Base-by-base conservation (phyloP, 2,888 invertebrate species). In the Zygothrica quintamaculata region DNA sequence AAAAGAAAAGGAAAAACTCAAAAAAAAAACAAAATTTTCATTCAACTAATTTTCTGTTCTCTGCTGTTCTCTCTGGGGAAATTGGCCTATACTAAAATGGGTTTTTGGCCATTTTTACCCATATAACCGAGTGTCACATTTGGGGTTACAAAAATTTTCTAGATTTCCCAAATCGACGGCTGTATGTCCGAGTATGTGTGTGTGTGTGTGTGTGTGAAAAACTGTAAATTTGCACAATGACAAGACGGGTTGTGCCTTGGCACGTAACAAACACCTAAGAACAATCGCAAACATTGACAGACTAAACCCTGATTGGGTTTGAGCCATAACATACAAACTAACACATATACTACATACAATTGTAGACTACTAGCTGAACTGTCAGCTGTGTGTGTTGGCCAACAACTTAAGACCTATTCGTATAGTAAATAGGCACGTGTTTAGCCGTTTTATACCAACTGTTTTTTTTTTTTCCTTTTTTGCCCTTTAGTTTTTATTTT, bases 171-270 rank as follows among this genome's bases (percentile, higher is more conserved):
- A 73, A 82, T 51, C 81, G 18, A 22, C 2, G 81, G 29, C 60
- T 58, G 53, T n/a, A n/a, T n/a, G n/a, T n/a, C n/a, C n/a, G n/a
- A n/a, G n/a, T n/a, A n/a, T n/a, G n/a, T n/a, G n/a, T n/a, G 50
- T 6, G 8, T 8, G 26, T 26, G 8, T 26, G 26, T 4, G 26
- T 42, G 44, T 44, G 31, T 34, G 61, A 58, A 59, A 65, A 71
- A 72, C 82, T 84, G 84, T 78, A 84, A 81, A 81, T 81, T 81
- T 72, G 68, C 56, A 43, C 78, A 78, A 60, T 78, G 80, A 78
- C 78, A 84, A 51, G 77, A 65, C 64, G 67, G 58, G 76, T 60
- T 66, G 58, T 37, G 46, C 59, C 73, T n/a, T 67, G 62, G 70
- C 84, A 82, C 77, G 77, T 82, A 71, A 68, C 56, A 65, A 65